Evolutionary conservation across 2,888 invertebrate genomes (phyloP), one percentile per base, ranked within the genome.

Genomic region (Mesodorylaimus sp.): DNA sequence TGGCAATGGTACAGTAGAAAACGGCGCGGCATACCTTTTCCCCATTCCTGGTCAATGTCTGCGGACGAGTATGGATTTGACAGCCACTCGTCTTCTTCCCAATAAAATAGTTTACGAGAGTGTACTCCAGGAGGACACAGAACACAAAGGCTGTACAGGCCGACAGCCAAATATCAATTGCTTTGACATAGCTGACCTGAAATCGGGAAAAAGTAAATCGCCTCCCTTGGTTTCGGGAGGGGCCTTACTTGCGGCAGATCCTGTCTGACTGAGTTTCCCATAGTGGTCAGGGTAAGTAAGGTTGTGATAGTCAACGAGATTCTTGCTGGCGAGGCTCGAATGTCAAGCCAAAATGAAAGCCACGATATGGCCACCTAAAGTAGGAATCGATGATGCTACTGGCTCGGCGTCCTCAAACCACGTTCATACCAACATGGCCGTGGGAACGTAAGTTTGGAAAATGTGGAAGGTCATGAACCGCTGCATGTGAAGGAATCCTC

Each of bases 381-480:
- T n/a, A n/a, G n/a, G n/a, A n/a, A n/a, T n/a, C n/a, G n/a, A n/a
- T n/a, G n/a, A n/a, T n/a, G n/a, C n/a, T n/a, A n/a, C n/a, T n/a
- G n/a, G n/a, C n/a, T n/a, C n/a, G n/a, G n/a, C n/a, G n/a, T n/a
- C n/a, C n/a, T n/a, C n/a, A n/a, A n/a, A n/a, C n/a, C n/a, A n/a
- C n/a, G n/a, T n/a, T n/a, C 24, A 13, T 3, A 53, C 53, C 48
- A 53, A 28, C 48, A 53, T 47, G 55, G 60, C 61, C 3, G 64
- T 61, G 1, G 64, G 64, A 48, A 64, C 57, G 53, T 62, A 64
- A 1, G 62, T 64, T 50, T 65, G 64, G 43, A 64, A 60, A 43
- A 65, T 55, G 52, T 64, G 64, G 50, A 63, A 64, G 3, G 60
- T 49, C 2, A 64, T 59, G 16, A 58, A 52, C 3, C 63, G 56